These are phyloP conservation scores for Thalassoma bifasciatum DNA, from an alignment of 2,113 vertebrate genomes.

Conservation along the genomic window DNA sequence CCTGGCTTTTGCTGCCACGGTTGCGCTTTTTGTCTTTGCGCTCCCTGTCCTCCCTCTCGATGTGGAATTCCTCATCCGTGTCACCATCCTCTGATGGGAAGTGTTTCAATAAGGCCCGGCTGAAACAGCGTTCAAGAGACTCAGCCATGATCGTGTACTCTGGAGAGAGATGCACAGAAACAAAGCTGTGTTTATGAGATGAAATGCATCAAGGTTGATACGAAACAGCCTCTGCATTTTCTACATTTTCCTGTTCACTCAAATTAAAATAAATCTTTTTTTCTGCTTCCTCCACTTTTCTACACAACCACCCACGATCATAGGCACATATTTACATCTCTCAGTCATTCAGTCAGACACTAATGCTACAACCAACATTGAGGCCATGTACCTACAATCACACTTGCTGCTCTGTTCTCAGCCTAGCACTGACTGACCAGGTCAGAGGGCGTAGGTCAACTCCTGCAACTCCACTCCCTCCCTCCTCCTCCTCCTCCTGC, in stretches of 20 bases:
- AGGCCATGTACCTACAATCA: conserved; percentile 15
- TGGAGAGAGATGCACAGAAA: conserved; percentile 62
- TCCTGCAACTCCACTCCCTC: conserved; percentile 50
- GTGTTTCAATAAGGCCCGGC: conserved; percentile 94
- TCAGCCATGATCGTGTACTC: conserved; percentile 98
- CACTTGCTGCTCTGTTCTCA: conserved; percentile 42
- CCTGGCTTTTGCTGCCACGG: conserved; percentile 80
- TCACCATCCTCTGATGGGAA: conserved; percentile 96
- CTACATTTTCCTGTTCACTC: neutral
- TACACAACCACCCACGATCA: neutral
- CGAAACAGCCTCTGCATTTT: neutral
- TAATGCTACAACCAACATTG: neutral
- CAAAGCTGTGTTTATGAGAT: neutral
- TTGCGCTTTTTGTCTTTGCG: conserved; percentile 90
- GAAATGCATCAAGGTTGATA: neutral
- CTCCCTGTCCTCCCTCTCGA: conserved; percentile 88
- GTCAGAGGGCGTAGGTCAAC: conserved; percentile 78
- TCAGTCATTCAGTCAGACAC: neutral
- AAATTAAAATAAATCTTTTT: neutral
- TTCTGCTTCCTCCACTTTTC: neutral
- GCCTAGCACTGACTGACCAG: conserved; percentile 65
- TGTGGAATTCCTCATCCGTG: conserved; percentile 96
- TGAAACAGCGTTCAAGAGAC: conserved; percentile 95
- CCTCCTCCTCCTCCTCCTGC: conserved; percentile 35
- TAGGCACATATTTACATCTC: neutral